phyloP scores from a whole-genome alignment of 2,888 invertebrate species.

The Pocota personata region DNA sequence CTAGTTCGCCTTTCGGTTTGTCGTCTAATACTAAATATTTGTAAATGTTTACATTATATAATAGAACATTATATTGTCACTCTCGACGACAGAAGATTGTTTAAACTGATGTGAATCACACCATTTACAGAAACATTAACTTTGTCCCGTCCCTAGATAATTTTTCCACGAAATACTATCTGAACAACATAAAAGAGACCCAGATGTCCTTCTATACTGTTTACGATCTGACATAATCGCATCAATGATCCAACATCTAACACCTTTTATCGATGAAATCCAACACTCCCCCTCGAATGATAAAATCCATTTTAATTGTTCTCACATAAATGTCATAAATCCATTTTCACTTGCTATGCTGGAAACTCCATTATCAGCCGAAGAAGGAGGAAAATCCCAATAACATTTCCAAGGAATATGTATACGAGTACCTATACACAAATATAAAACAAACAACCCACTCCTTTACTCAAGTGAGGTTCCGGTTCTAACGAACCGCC shows the following conservation, averaged over 20 bases:
- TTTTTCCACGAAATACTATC: neutral
- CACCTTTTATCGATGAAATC: constrained; percentile 59
- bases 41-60: too few relatives aligned
- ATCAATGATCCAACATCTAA: constrained; percentile 34
- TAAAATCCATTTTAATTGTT: constrained; percentile 57
- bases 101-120: neutral
- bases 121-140: neutral
- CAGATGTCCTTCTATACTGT: neutral
- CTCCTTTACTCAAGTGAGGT: constrained; percentile 61
- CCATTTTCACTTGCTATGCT: constrained; percentile 64
- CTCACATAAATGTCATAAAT: constrained; percentile 66
- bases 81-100: neutral
- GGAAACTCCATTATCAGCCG: constrained; percentile 41
- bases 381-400: constrained; percentile 49
- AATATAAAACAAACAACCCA: constrained; percentile 8
- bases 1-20: too few relatives aligned
- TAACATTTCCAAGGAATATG: constrained; percentile 35
- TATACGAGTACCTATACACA: neutral
- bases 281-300: constrained; percentile 45
- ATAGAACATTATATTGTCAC: too few relatives aligned
- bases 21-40: too few relatives aligned
- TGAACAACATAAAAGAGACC: neutral
- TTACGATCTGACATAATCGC: constrained; percentile 26
- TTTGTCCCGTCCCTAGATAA: neutral
- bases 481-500: constrained; percentile 66